Evolutionary conservation across 2,888 invertebrate genomes (phyloP).

Genomic region (Agrenia bidenticulata): DNA sequence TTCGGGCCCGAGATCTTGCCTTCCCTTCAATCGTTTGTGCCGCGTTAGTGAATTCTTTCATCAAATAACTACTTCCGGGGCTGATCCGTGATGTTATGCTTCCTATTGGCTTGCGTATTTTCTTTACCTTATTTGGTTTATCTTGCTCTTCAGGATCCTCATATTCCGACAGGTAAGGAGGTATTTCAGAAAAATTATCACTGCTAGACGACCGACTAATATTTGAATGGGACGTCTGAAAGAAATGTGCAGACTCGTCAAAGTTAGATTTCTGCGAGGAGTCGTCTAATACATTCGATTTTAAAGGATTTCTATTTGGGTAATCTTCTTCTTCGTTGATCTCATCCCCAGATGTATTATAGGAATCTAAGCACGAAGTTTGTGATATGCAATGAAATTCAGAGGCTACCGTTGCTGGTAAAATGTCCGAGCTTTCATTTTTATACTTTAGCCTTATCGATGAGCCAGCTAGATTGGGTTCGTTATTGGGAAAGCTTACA

Average conservation of each 20-base stretch:
- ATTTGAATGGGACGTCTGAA: too few relatives aligned
- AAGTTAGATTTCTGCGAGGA: too few relatives aligned
- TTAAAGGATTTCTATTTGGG: too few relatives aligned
- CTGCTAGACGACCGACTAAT: too few relatives aligned
- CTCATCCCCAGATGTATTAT: too few relatives aligned
- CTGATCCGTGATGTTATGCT: neutral
- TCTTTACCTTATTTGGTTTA: too few relatives aligned
- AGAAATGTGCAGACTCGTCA: too few relatives aligned
- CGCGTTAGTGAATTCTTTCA: neutral
- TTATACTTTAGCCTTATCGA: neutral
- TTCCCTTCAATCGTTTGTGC: neutral
- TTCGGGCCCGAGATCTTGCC: neutral
- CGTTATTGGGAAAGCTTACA: slow-evolving; percentile 9
- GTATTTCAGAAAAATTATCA: too few relatives aligned
- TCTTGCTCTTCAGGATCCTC: too few relatives aligned
- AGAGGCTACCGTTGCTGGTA: neutral
- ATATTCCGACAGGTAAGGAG: too few relatives aligned
- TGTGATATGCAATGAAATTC: neutral
- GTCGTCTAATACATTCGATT: too few relatives aligned
- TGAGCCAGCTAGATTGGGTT: neutral
- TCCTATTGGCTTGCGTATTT: neutral
- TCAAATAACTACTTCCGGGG: slow-evolving; percentile 5
- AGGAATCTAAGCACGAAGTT: neutral
- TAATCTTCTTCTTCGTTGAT: too few relatives aligned
- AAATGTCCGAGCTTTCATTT: neutral